These are phyloP conservation scores for Drosophila baimaii DNA, from an alignment of 1,140 invertebrate species.

Conservation along the genomic window DNA sequence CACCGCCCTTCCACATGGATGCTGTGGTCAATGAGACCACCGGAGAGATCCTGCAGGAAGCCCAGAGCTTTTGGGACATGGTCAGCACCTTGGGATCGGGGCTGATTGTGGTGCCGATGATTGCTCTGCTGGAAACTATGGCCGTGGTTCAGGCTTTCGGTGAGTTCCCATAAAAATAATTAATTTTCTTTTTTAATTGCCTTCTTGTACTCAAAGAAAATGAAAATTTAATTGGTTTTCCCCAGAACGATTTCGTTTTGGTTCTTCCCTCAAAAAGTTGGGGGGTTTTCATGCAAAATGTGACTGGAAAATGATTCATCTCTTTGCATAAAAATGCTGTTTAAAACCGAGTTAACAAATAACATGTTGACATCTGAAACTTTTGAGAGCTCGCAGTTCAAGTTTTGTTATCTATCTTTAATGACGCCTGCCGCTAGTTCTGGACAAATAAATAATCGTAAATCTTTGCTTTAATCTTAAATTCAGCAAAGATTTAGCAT, in stretches of 20 bases:
- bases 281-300: not conserved
- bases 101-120: constrained; percentile 91
- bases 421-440: not conserved
- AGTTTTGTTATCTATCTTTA: constrained; percentile 21
- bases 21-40: constrained; percentile 84
- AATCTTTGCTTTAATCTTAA: constrained; percentile 3
- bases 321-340: constrained; percentile 6
- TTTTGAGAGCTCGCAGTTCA: not conserved
- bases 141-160: constrained; percentile 92
- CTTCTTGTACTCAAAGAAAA: too few species aligned
- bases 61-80: constrained; percentile 88
- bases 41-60: constrained; percentile 72
- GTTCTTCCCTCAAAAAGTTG: not conserved
- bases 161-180: constrained; percentile 39
- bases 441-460: constrained; percentile 3
- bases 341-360: constrained; percentile 1
- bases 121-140: constrained; percentile 92
- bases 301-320: constrained; percentile 22
- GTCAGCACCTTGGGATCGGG: constrained; percentile 89
- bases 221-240: not conserved
- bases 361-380: constrained; percentile 3
- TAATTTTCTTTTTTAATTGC: not conserved
- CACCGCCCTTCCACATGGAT: constrained; percentile 85
- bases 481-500: not conserved
- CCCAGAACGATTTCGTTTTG: not conserved